Evolutionary conservation across 2,113 vertebrate species (phyloP), one percentile per base, ranked within the genome.

Genomic region (Peromyscus californicus): DNA sequence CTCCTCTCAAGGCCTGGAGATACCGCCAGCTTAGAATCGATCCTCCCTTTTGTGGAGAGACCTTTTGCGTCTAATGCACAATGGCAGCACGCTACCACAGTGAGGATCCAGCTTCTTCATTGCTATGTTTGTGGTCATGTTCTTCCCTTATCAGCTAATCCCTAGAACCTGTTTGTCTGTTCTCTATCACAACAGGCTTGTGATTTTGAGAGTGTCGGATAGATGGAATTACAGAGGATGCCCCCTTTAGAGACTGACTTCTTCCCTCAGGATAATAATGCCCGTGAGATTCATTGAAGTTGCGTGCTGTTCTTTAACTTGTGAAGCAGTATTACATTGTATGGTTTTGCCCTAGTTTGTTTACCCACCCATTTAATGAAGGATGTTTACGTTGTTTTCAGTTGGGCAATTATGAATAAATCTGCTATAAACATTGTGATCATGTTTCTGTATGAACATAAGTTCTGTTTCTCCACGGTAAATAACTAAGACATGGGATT

Each of bases 401-500:
- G 74, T 69, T 76, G 24, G 74, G 59, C 9, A 90, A 74, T 70
- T 74, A 94, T 61, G 57, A 89, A 89, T 48, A 80, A 80, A 92
- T 12, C 42, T 54, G 36, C 59, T 94, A 12, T 75, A 51, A 88
- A n/a, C 70, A 69, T 89, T 94, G 39, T 80, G 33, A 63, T 67
- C 59, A 82, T 59, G 75, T 82, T 93, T 95, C 72, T 82, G 42
- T 63, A 17, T 57, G 42, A 63, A 76, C 29, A 3, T 80, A 33
- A 36, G n/a, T 94, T 85, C 79, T 51, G 42, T 87, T 93, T 95
- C 80, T 96, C 29, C 69, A 82, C 72, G 59, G 15, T 79, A 90
- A 90, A 82, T 76, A 70, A 82, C 6, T 51, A 65, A 65, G 76
- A 84, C 69, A 57, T 83, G 22, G 36, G 33, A 63, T 54, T 88